These are phyloP conservation scores for Heliconius erato DNA, from an alignment of 2,888 invertebrate genomes.

Conservation along the genomic window DNA sequence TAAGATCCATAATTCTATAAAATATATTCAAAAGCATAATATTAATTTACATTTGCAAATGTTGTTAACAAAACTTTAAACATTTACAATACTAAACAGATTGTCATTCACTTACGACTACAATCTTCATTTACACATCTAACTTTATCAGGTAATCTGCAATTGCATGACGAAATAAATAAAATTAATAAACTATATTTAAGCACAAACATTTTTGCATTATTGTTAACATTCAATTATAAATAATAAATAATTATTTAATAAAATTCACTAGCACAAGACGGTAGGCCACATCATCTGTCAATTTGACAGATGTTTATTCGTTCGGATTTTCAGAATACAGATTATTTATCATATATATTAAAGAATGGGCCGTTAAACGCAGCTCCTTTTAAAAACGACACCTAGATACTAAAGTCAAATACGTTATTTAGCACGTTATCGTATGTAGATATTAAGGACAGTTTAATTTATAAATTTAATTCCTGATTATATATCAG, in stretches of 20 bases:
- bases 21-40: neutral
- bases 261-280: slow-evolving; percentile 72
- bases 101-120: slow-evolving; percentile 84
- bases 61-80: slow-evolving; percentile 9
- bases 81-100: slow-evolving; percentile 55
- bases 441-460: too few relatives aligned
- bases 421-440: too few relatives aligned
- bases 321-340: slow-evolving; percentile 16
- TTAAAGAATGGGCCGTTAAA: neutral
- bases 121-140: slow-evolving; percentile 90
- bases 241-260: slow-evolving; percentile 63
- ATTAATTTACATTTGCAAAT: neutral
- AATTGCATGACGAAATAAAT: slow-evolving; percentile 69
- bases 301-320: slow-evolving; percentile 58
- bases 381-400: neutral
- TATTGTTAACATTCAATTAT: slow-evolving; percentile 64
- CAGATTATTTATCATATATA: neutral
- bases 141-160: slow-evolving; percentile 88
- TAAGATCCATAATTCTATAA: neutral
- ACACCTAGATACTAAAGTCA: neutral
- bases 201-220: slow-evolving; percentile 81
- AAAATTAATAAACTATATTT: slow-evolving; percentile 76
- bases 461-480: too few relatives aligned
- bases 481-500: too few relatives aligned
- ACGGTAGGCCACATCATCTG: slow-evolving; percentile 84